These are phyloP conservation scores for Bombus superbus DNA, from an alignment of 1,140 invertebrate species.

Conservation along the genomic window DNA sequence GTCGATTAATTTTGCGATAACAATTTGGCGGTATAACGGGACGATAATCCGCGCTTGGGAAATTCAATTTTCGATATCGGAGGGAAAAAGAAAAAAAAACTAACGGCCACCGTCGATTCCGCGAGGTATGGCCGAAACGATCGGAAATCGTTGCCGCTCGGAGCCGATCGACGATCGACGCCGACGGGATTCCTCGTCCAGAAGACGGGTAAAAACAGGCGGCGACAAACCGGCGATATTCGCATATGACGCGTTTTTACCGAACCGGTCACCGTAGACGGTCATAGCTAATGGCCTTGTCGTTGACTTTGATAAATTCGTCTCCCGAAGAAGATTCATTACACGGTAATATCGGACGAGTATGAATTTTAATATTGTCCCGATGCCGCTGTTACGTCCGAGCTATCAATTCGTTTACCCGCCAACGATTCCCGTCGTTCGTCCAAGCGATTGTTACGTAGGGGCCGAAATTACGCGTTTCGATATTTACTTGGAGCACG, in stretches of 20 bases:
- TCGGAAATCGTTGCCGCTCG: not conserved
- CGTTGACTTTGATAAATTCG: constrained; percentile 47
- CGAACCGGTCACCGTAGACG: not conserved
- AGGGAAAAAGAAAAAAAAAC: not conserved
- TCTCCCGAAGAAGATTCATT: constrained; percentile 27
- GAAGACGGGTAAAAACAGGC: too few relatives aligned
- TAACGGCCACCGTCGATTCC: not conserved
- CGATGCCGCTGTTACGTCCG: too few relatives aligned
- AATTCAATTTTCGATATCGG: constrained; percentile 37
- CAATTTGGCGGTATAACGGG: constrained; percentile 13
- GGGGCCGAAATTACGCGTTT: too few relatives aligned
- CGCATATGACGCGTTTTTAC: constrained; percentile 28
- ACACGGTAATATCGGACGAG: not conserved
- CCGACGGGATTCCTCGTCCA: too few relatives aligned
- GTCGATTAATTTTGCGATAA: constrained; percentile 6
- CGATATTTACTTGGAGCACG: too few relatives aligned
- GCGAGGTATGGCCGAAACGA: not conserved
- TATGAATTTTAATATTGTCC: constrained; percentile 43
- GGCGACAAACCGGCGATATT: not conserved
- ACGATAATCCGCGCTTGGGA: not conserved
- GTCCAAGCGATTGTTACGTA: too few relatives aligned
- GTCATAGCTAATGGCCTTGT: constrained; percentile 18
- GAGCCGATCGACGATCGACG: not conserved
- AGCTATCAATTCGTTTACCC: not conserved
- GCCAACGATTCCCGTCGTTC: not conserved